phyloP scores from a whole-genome alignment of 2,888 invertebrate species.

The Endotricha flammealis region DNA sequence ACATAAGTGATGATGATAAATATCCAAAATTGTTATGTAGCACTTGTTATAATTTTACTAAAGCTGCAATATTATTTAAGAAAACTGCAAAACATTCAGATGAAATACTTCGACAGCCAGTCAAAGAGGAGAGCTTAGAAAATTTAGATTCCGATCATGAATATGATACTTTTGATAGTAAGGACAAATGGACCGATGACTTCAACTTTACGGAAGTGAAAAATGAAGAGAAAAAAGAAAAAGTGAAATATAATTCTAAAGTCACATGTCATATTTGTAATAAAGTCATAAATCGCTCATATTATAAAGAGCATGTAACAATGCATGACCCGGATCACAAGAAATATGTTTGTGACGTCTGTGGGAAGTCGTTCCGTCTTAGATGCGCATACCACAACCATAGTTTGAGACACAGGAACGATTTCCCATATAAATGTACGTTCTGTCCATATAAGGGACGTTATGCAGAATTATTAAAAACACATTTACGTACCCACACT shows the following conservation, averaged over 20 bases:
- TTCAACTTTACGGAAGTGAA: slow-evolving; percentile 20
- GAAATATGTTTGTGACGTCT: slow-evolving; percentile 51
- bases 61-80: slow-evolving; percentile 44
- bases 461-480: slow-evolving; percentile 43
- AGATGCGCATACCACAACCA: slow-evolving; percentile 50
- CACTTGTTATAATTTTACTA: slow-evolving; percentile 44
- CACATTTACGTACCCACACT: slow-evolving; percentile 47
- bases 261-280: slow-evolving; percentile 40
- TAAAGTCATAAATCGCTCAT: slow-evolving; percentile 43
- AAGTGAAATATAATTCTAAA: slow-evolving; percentile 29
- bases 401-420: slow-evolving; percentile 42
- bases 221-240: slow-evolving; percentile 25
- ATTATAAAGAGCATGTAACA: slow-evolving; percentile 47
- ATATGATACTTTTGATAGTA: slow-evolving; percentile 23
- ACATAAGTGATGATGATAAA: slow-evolving; percentile 37
- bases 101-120: slow-evolving; percentile 33
- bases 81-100: slow-evolving; percentile 44
- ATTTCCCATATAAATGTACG: slow-evolving; percentile 48
- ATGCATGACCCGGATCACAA: slow-evolving; percentile 50
- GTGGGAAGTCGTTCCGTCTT: slow-evolving; percentile 49
- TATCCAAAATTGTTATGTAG: slow-evolving; percentile 48
- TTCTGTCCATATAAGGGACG: slow-evolving; percentile 46
- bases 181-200: slow-evolving; percentile 22
- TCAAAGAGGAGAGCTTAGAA: slow-evolving; percentile 28
- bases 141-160: slow-evolving; percentile 21